A percentile compares a stretch with the other conserved stretches of the same genome.
phyloP scores from a whole-genome alignment of 2,797 vertebrate species.

The Erithacus rubecula region DNA sequence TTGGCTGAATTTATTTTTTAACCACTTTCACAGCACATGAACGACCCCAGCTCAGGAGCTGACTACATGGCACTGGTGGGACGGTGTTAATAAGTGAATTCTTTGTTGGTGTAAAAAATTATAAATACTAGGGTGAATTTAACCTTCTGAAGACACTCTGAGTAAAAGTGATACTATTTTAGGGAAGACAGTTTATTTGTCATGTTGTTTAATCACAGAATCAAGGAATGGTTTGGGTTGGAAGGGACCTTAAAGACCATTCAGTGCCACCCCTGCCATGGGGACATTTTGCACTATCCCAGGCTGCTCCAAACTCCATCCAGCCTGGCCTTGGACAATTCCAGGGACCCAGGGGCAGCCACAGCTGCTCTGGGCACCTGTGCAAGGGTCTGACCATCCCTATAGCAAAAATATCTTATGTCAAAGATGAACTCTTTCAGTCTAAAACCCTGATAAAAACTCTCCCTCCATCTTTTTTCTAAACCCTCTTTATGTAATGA shows the following conservation, averaged over 20 bases:
- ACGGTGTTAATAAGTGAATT: not conserved
- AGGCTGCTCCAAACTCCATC: fast-evolving
- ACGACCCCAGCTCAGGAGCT: not conserved
- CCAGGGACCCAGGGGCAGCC: not conserved
- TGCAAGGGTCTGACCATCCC: not conserved
- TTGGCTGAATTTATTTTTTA: not conserved
- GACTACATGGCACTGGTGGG: not conserved
- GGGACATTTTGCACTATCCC: not conserved
- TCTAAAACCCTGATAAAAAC: not conserved
- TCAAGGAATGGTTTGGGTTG: not conserved
- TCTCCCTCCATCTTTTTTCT: not conserved
- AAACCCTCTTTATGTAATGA: not conserved
- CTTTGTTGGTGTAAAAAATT: not conserved
- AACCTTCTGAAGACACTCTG: not conserved
- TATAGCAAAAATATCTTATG: not conserved
- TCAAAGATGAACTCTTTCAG: not conserved
- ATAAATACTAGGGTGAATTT: not conserved
- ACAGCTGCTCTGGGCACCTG: not conserved
- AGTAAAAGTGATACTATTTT: fast-evolving
- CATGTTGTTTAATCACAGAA: not conserved
- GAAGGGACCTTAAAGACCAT: not conserved
- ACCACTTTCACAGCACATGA: not conserved
- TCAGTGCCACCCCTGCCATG: not conserved
- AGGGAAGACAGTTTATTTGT: not conserved
- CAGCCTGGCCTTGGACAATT: fast-evolving